Conservation (phyloP, 2,797 vertebrate genomes). For the Phalanger gymnotis region DNA sequence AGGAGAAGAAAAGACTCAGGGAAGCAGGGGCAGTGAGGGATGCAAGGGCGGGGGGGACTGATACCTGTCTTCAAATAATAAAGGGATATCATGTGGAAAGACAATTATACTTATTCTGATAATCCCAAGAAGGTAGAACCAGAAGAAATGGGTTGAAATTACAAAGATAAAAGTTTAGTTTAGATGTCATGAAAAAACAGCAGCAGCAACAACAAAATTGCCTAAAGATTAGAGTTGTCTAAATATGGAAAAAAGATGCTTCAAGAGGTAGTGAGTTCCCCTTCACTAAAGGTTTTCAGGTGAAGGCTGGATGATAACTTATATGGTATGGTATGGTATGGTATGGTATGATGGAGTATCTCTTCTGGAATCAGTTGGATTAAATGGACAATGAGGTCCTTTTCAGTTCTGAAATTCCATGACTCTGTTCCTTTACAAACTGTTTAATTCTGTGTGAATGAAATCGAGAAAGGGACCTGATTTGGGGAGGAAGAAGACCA, state of each 20-base stretch:
- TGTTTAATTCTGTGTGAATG: not conserved
- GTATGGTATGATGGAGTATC: not conserved
- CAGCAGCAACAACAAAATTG: not conserved
- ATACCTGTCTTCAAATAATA: not conserved
- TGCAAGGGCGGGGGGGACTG: rapidly evolving
- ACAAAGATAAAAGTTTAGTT: not conserved
- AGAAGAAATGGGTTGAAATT: not conserved
- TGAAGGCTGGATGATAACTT: not conserved
- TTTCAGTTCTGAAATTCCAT: not conserved
- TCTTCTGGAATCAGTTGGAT: not conserved
- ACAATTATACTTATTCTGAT: not conserved
- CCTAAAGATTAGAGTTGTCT: not conserved
- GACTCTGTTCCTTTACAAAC: not conserved
- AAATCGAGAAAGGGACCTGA: not conserved
- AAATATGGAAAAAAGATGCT: not conserved
- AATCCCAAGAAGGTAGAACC: not conserved
- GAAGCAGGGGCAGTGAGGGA: not conserved
- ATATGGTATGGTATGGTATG: not conserved
- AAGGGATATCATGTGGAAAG: not conserved
- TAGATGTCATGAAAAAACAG: not conserved
- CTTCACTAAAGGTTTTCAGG: not conserved
- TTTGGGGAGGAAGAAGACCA: not conserved
- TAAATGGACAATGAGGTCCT: not conserved
- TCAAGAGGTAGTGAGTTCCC: not conserved
- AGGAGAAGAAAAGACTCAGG: not conserved